Percentiles rank a stretch among this genome's conserved stretches.
phyloP scores from a whole-genome alignment of 2,113 vertebrate species.

The Talpa occidentalis region DNA sequence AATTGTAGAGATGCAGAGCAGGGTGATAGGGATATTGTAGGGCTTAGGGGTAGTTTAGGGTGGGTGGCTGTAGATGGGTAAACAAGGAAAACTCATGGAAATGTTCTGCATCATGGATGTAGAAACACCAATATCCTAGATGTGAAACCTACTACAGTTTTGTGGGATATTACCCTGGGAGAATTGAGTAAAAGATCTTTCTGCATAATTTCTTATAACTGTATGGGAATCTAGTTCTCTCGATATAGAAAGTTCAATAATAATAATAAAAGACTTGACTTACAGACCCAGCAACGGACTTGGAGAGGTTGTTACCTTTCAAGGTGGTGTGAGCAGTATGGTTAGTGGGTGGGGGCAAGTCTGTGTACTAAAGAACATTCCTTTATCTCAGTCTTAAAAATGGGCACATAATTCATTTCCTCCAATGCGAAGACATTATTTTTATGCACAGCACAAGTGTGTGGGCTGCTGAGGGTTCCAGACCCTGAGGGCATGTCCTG shows the following conservation, averaged over 20 bases:
- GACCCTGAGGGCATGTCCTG: too few species aligned
- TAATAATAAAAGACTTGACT: background rate
- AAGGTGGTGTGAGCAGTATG: background rate
- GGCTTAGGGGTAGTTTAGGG: background rate
- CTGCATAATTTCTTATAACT: background rate
- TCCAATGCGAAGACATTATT: background rate
- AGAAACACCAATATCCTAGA: too few species aligned
- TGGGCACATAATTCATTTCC: background rate
- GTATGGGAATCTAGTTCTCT: background rate
- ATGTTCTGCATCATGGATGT: background rate
- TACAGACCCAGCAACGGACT: background rate
- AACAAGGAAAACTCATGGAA: background rate
- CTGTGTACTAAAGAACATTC: background rate
- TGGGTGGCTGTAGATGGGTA: fast-evolving
- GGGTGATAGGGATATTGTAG: background rate
- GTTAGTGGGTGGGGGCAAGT: background rate
- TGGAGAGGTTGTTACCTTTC: background rate
- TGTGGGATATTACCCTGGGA: background rate
- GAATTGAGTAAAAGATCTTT: background rate
- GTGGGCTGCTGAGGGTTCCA: background rate
- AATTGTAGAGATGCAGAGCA: background rate
- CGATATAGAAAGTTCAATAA: constrained; percentile 17
- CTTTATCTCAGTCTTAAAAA: background rate
- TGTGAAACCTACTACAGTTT: background rate
- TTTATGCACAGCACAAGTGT: background rate